A percentile compares a stretch with the other conserved stretches of the same genome.
Conservation (phyloP, 2,113 vertebrate species). For the Setophaga coronata region DNA sequence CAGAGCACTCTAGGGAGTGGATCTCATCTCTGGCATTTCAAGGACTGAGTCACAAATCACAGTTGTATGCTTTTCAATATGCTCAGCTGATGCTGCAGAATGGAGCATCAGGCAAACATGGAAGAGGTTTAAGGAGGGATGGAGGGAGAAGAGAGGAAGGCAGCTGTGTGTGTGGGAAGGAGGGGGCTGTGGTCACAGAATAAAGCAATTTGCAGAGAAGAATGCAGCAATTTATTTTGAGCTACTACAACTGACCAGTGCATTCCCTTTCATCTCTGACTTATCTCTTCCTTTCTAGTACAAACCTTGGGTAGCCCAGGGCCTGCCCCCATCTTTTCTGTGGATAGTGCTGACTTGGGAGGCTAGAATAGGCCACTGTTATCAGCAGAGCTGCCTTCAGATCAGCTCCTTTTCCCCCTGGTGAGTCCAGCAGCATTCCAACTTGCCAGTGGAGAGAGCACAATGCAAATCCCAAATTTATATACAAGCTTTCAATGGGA, state of each 20-base stretch:
- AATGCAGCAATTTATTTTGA: neutral
- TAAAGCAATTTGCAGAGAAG: constrained; percentile 15
- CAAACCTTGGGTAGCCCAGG: neutral
- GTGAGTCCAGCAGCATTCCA: neutral
- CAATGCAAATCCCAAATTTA: neutral
- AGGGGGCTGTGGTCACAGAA: constrained; percentile 1
- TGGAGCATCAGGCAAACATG: neutral
- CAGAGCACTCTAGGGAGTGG: neutral
- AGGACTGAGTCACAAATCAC: neutral
- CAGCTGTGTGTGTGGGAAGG: neutral
- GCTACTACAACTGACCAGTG: neutral
- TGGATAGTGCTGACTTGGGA: neutral
- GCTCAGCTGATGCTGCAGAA: neutral
- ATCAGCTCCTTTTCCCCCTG: neutral
- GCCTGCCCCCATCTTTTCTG: neutral
- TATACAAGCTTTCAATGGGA: neutral
- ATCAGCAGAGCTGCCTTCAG: neutral
- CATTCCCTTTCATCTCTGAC: neutral
- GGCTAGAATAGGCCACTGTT: neutral
- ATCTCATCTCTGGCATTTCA: neutral
- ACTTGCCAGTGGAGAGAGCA: neutral
- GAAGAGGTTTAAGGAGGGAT: neutral
- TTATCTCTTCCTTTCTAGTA: neutral
- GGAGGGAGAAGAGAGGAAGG: neutral
- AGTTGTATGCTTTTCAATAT: neutral